Base-by-base conservation (phyloP, 1,140 invertebrate genomes). In the Drosophila pandora region DNA sequence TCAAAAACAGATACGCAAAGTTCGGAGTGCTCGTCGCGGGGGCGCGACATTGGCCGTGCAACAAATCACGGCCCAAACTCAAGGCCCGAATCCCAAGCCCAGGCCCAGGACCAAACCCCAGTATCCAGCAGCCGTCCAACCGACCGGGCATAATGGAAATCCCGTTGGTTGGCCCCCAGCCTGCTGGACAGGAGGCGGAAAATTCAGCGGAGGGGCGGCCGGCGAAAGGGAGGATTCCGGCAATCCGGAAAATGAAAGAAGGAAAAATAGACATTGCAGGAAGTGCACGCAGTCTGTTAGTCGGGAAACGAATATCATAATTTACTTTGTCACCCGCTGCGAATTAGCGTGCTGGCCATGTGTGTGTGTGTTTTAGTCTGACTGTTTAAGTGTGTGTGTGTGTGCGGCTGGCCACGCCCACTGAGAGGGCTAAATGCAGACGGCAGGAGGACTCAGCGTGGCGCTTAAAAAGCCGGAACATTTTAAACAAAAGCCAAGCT, bases 321-420 rank as follows among this genome's bases (percentile, higher is more conserved):
- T 87, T 87, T 87, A 87, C 83, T 87, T 83, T 87, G 83, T 87
- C 83, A 87, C 83, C 83, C 83, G 83, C 84, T 88, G 83, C 79
- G 83, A 87, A 87, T 87, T 88, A 87, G 84, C 83, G 62, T 68
- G 63, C 67, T 53, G 69, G 52, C 67, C 67, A 69, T 69, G 65
- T 69, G 60, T 70, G 70, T 52, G 39, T 73, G 62, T 69, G 45
- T 50, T 49, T 67, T 43, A 43, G 60, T 52, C 30, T 47, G 58
- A 65, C 70, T 30, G 22, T 47, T 5, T 59, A n/a, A n/a, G 30
- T 53, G 22, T 37, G 39, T 17, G 45, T 62, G 48, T 62, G 48
- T 23, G 22, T 28, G 56, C 45, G 59, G 64, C 59, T 52, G 59
- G 63, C 63, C 63, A 67, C 63, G 63, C 63, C 63, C 21, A 41